A percentile compares a stretch with the other conserved stretches of the same genome.
Conservation (phyloP, 1,140 invertebrate genomes). For the Drosophila setifemur region DNA sequence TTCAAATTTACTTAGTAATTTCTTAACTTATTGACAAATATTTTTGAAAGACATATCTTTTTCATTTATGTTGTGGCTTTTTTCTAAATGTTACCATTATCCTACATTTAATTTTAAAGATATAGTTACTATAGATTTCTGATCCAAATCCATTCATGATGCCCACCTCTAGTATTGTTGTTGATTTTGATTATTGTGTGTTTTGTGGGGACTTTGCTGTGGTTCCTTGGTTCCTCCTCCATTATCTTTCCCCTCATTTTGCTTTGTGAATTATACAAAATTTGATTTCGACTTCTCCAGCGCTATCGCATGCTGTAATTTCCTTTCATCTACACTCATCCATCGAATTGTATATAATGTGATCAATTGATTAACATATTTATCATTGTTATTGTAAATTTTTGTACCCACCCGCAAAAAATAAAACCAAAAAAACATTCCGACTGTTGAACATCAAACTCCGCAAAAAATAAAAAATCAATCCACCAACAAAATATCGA, state of each 20-base stretch:
- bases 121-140: no score
- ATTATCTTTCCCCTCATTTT: not conserved
- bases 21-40: no score
- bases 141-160: not conserved
- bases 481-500: constrained; percentile 25
- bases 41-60: no score
- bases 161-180: constrained; percentile 21
- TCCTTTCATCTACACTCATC: constrained; percentile 24
- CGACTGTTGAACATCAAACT: constrained; percentile 62
- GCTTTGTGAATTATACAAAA: not conserved
- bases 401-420: constrained; percentile 56
- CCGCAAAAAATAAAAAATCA: constrained; percentile 30
- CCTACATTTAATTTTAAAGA: no score
- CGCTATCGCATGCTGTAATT: constrained; percentile 15
- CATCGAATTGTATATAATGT: constrained; percentile 72
- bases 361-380: constrained; percentile 77
- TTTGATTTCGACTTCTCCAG: not conserved
- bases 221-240: not conserved
- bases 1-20: no score
- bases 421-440: constrained; percentile 51
- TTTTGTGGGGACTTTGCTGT: constrained; percentile 5
- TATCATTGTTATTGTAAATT: constrained; percentile 76
- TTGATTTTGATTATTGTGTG: constrained; percentile 19
- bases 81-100: no score
- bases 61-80: no score